A percentile compares a stretch with the other conserved stretches of the same genome.
Evolutionary conservation across 2,888 invertebrate genomes (phyloP).

Genomic region (Dastarcus helophoroides): DNA sequence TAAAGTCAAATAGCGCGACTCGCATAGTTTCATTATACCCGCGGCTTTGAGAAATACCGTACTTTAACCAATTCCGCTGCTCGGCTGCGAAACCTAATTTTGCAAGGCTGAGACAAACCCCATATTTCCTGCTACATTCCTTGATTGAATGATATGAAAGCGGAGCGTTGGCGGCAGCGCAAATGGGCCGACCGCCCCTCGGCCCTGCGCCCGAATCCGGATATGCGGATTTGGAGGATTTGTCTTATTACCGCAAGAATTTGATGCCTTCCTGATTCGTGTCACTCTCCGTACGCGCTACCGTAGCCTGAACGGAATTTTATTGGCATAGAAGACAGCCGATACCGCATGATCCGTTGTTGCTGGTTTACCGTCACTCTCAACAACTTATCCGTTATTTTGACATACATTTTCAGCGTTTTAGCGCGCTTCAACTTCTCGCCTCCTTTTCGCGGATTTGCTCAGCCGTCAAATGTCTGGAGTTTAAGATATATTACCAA

Average conservation of each 20-base stretch:
- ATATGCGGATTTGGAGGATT: constrained; percentile 9
- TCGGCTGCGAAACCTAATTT: constrained; percentile 33
- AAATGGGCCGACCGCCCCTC: constrained; percentile 5
- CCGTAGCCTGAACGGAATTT: no score
- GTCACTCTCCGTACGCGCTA: no score
- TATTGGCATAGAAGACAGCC: no score
- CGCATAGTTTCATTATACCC: constrained; percentile 33
- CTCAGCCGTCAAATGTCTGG: no score
- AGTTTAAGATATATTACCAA: no score
- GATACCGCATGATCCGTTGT: no score
- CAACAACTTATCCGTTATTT: no score
- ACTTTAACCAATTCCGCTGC: constrained; percentile 31
- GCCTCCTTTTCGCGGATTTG: no score
- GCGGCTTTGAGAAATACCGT: constrained; percentile 32
- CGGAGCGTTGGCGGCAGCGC: constrained; percentile 8
- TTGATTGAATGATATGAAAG: constrained; percentile 33
- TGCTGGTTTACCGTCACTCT: no score
- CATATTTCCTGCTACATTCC: constrained; percentile 35
- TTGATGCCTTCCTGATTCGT: constrained; percentile 11
- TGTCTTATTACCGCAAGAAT: constrained; percentile 12
- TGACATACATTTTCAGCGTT: no score
- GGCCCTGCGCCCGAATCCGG: constrained; percentile 8
- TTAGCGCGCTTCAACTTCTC: no score
- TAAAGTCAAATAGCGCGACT: constrained; percentile 33
- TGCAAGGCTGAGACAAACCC: constrained; percentile 32